Evolutionary conservation across 2,797 vertebrate genomes (phyloP), one percentile per base, ranked within the genome.

Genomic region (Loris lydekkerianus): DNA sequence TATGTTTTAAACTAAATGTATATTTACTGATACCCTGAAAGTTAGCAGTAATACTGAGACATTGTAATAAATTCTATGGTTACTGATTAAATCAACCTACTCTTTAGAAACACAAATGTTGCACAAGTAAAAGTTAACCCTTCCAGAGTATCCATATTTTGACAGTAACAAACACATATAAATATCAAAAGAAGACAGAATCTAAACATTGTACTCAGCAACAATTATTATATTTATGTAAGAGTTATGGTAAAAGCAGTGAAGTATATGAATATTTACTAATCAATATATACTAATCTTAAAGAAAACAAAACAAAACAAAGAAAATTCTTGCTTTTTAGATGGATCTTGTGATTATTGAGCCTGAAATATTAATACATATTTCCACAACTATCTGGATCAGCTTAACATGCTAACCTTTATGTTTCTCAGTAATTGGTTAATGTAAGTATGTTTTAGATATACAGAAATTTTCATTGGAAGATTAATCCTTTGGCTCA

Each of bases 21-120:
- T 82, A 37, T 63, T 91, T 77, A 67, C 56, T 37, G 6, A 58
- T 89, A 89, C 73, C 10, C 25, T 80, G 15, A 91, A 95, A 96
- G 81, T 37, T 23, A 92, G 3, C 49, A 86, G 20, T 92, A 76
- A 91, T 9, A 70, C 1, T 72, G 86, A 81, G 2, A 82, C 0
- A 6, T 18, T 81, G 3, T 25, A 89, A 93, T 73, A 86, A 63
- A 91, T 61, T 91, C 58, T 63, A 27, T 82, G 89, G 23, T 89
- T 76, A 61, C 70, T 76, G 34, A 43, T 91, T 92, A 21, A 61
- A 70, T 84, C 2, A 86, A 60, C 15, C 43, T 10, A 23, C 2
- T 86, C 89, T 76, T 92, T 87, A 84, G 40, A 93, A 86, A 72
- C 3, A 31, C 15, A 86, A 49, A 27, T 77, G 18, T 81, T 84